Conservation (phyloP, 2,888 invertebrate genomes). For the Latheticus oryzae region DNA sequence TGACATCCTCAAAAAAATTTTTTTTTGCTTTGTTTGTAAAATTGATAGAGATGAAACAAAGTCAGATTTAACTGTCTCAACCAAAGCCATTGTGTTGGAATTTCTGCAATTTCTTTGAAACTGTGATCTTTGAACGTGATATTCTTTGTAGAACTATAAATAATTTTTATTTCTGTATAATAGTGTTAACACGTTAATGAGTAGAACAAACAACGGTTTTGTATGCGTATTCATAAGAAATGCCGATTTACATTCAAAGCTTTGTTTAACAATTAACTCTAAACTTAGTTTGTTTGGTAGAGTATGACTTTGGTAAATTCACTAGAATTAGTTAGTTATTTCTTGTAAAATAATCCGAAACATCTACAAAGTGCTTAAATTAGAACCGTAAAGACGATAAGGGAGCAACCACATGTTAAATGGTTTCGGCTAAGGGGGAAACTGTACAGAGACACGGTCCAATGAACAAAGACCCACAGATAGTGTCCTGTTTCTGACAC, state of each 20-base stretch:
- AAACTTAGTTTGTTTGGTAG: too few relatives aligned
- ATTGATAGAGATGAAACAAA: too few relatives aligned
- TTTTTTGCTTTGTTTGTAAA: too few relatives aligned
- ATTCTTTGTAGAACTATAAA: too few relatives aligned
- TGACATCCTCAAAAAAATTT: too few relatives aligned
- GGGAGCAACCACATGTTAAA: slow-evolving; percentile 37
- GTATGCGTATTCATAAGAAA: too few relatives aligned
- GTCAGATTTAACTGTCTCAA: too few relatives aligned
- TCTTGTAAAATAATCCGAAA: slow-evolving; percentile 38
- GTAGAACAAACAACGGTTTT: not conserved
- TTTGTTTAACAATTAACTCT: slow-evolving; percentile 30
- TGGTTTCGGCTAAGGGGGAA: slow-evolving; percentile 33
- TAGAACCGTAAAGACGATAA: slow-evolving; percentile 33
- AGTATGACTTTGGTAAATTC: slow-evolving; percentile 29
- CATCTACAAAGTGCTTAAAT: slow-evolving; percentile 37
- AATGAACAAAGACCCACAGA: slow-evolving; percentile 33
- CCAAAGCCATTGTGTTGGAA: too few relatives aligned
- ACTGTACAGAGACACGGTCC: slow-evolving; percentile 36
- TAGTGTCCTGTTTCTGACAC: slow-evolving; percentile 40
- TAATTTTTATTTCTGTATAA: too few relatives aligned
- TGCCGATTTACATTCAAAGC: slow-evolving; percentile 22
- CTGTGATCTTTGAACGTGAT: too few relatives aligned
- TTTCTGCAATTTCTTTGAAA: too few relatives aligned
- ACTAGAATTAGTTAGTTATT: slow-evolving; percentile 23
- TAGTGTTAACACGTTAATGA: too few relatives aligned